A percentile compares a stretch with the other conserved stretches of the same genome.
phyloP scores from a whole-genome alignment of 2,888 invertebrate species.

The Acleris laterana region DNA sequence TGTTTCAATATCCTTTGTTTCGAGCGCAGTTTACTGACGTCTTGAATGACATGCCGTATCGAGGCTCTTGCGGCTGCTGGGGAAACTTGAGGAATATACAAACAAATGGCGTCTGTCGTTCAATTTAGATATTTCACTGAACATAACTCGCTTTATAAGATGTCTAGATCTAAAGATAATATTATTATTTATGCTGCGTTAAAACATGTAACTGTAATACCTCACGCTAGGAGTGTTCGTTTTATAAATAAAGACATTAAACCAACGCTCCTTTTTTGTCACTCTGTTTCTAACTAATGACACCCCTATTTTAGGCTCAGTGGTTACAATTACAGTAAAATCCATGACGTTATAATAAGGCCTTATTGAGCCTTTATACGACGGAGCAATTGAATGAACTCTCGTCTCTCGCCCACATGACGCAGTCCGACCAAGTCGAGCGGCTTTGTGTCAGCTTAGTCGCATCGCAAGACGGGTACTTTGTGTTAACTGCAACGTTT shows the following conservation, averaged over 20 bases:
- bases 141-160: background rate
- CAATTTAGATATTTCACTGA: background rate
- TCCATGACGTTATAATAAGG: constrained; percentile 9
- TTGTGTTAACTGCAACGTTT: constrained; percentile 25
- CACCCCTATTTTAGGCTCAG: no score
- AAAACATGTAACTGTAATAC: no score
- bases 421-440: constrained; percentile 49
- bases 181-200: no score
- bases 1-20: constrained; percentile 70
- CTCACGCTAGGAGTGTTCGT: no score
- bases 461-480: constrained; percentile 12
- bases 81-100: constrained; percentile 35
- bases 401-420: constrained; percentile 59
- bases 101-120: constrained; percentile 16
- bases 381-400: constrained; percentile 54
- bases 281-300: no score
- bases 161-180: background rate
- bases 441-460: constrained; percentile 61
- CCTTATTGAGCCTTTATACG: constrained; percentile 13
- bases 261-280: no score
- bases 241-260: no score
- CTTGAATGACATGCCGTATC: constrained; percentile 48
- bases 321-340: background rate
- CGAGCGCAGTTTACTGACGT: constrained; percentile 51
- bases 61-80: constrained; percentile 38